Conservation (phyloP, 2,113 vertebrate species). For the Lophius piscatorius region DNA sequence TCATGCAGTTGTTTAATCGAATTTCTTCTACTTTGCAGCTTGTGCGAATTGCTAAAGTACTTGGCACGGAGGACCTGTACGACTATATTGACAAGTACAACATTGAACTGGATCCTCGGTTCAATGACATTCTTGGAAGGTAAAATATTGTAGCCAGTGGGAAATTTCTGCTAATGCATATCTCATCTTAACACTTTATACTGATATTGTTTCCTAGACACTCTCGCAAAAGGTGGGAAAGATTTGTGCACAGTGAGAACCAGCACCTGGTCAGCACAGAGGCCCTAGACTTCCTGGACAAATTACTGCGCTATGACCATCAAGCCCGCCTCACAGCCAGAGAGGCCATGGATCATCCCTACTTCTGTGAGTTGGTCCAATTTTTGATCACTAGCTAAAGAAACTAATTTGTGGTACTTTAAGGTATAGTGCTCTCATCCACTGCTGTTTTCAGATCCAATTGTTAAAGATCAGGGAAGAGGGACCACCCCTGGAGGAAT, state of each 20-base stretch:
- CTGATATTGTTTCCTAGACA: conserved; percentile 68
- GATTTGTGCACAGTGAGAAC: conserved; percentile 89
- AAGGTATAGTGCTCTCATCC: neutral
- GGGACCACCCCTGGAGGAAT: conserved; percentile 80
- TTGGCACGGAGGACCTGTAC: conserved; percentile 83
- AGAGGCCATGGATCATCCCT: conserved; percentile 88
- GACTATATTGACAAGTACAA: conserved; percentile 86
- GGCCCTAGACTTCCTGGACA: conserved; percentile 86
- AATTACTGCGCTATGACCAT: conserved; percentile 88
- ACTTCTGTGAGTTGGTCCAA: conserved; percentile 80
- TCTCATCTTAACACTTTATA: neutral
- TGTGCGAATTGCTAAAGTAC: conserved; percentile 82
- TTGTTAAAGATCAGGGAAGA: conserved; percentile 86
- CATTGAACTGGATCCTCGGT: conserved; percentile 83
- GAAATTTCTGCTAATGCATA: neutral
- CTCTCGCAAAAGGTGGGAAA: conserved; percentile 88
- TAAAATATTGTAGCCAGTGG: conserved; percentile 24
- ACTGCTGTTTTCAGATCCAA: conserved; percentile 73
- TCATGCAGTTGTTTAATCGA: neutral
- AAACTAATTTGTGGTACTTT: neutral
- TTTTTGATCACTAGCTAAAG: neutral
- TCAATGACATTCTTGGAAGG: conserved; percentile 84
- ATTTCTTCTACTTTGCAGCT: conserved; percentile 55
- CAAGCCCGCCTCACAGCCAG: conserved; percentile 85
- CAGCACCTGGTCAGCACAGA: conserved; percentile 88